Percentiles rank a stretch among this genome's conserved stretches.
phyloP scores from a whole-genome alignment of 1,140 invertebrate species.

The Drosophila lacteicornis region DNA sequence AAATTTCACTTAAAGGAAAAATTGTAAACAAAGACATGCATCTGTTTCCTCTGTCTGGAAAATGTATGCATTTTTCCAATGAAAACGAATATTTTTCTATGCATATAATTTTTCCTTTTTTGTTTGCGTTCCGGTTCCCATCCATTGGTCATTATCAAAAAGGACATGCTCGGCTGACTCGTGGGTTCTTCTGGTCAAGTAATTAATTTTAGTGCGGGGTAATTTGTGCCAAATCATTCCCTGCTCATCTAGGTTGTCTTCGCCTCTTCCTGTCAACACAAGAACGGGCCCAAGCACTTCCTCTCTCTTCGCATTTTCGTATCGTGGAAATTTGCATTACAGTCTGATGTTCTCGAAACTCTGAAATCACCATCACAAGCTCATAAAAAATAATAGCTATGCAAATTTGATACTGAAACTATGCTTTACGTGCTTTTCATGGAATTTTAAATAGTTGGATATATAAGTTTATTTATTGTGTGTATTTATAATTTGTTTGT shows the following conservation, averaged over 20 bases:
- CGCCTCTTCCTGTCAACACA: slow-evolving; percentile 63
- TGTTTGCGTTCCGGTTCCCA: slow-evolving; percentile 33
- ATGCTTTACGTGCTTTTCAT: background rate
- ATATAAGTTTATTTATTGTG: too few species aligned
- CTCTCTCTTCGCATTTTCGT: slow-evolving; percentile 35
- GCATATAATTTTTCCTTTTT: slow-evolving; percentile 50
- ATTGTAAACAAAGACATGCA: slow-evolving; percentile 38
- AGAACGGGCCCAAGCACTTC: slow-evolving; percentile 44
- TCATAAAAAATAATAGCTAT: slow-evolving; percentile 23
- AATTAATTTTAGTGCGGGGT: slow-evolving; percentile 73
- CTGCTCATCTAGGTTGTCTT: slow-evolving; percentile 52
- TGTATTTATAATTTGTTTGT: background rate
- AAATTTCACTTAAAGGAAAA: slow-evolving; percentile 51
- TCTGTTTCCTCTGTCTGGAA: slow-evolving; percentile 26
- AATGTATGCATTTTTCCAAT: slow-evolving; percentile 76
- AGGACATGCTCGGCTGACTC: slow-evolving; percentile 73
- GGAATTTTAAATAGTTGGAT: background rate
- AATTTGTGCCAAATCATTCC: slow-evolving; percentile 69
- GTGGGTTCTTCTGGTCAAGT: slow-evolving; percentile 35
- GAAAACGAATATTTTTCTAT: slow-evolving; percentile 60
- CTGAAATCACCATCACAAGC: slow-evolving; percentile 3
- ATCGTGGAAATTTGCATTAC: slow-evolving; percentile 65
- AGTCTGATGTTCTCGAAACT: background rate
- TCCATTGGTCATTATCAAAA: slow-evolving; percentile 36
- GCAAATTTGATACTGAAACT: slow-evolving; percentile 11